phyloP scores from a whole-genome alignment of 2,888 invertebrate genomes.

The Steinernema hermaphroditum region DNA sequence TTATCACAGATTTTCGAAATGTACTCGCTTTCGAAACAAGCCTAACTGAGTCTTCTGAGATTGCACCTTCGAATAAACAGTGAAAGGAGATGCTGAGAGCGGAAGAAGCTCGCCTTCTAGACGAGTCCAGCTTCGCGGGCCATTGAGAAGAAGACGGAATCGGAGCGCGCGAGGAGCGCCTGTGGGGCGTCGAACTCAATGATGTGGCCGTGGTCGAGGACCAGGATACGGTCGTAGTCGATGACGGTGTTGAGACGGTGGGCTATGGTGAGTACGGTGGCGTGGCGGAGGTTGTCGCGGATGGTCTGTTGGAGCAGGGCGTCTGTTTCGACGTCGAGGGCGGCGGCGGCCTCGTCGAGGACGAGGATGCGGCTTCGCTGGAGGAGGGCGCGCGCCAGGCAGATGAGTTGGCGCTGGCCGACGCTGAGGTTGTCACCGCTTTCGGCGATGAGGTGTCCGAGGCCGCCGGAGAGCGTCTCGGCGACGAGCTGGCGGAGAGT shows the following conservation, averaged over 20 bases:
- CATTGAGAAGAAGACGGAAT: slow-evolving; percentile 75
- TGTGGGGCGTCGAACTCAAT: slow-evolving; percentile 76
- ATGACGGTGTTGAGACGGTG: slow-evolving; percentile 79
- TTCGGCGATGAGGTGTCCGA: slow-evolving; percentile 83
- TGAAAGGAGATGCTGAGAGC: background rate
- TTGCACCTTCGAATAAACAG: no score
- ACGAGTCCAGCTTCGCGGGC: slow-evolving; percentile 65
- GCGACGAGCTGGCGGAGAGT: slow-evolving; percentile 84
- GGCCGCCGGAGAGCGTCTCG: slow-evolving; percentile 77
- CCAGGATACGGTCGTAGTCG: slow-evolving; percentile 73
- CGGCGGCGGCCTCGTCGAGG: slow-evolving; percentile 72
- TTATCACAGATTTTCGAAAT: no score
- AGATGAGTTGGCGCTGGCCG: slow-evolving; percentile 63
- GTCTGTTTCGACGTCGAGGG: slow-evolving; percentile 67
- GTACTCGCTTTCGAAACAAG: no score
- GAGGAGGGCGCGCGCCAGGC: slow-evolving; percentile 60
- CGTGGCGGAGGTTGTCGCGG: slow-evolving; percentile 78
- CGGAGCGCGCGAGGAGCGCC: slow-evolving; percentile 73
- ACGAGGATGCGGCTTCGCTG: slow-evolving; percentile 70
- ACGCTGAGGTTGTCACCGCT: slow-evolving; percentile 80
- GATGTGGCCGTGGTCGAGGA: slow-evolving; percentile 72
- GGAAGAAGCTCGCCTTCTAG: background rate
- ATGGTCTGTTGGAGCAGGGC: slow-evolving; percentile 74
- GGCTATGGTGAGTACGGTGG: slow-evolving; percentile 72
- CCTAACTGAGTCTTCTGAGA: no score